Percentiles rank a stretch among this genome's conserved stretches.
Evolutionary conservation across 2,113 vertebrate genomes (phyloP).

Genomic region (Charina bottae): DNA sequence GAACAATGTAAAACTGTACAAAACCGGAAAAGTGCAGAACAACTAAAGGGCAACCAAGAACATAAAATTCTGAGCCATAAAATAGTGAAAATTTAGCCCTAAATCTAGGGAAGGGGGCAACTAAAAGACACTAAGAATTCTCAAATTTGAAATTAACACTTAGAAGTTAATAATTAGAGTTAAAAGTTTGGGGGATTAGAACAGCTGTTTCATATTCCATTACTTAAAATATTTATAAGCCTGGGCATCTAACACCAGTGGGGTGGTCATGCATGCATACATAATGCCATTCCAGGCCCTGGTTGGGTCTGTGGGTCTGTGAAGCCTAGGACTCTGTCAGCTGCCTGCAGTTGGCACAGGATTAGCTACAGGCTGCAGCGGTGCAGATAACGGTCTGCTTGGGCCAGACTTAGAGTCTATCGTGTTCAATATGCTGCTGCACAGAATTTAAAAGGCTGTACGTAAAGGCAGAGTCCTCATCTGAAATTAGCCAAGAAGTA

Average conservation of each 20-base stretch:
- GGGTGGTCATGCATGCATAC: background rate
- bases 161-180: background rate
- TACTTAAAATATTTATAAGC: background rate
- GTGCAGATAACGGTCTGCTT: background rate
- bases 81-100: background rate
- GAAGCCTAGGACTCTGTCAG: background rate
- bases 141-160: background rate
- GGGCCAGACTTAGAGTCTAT: background rate
- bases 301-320: background rate
- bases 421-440: background rate
- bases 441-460: background rate
- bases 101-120: background rate
- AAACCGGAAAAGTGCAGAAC: background rate
- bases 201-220: background rate
- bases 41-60: background rate
- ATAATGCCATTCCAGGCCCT: background rate
- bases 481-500: background rate
- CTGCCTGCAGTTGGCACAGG: background rate
- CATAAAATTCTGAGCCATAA: background rate
- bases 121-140: background rate
- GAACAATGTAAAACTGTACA: background rate
- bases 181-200: background rate
- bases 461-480: background rate
- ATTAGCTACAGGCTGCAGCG: background rate
- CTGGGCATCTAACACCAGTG: background rate